Base-by-base conservation (phyloP, 2,797 vertebrate species). In the Macroramphosus scolopax region DNA sequence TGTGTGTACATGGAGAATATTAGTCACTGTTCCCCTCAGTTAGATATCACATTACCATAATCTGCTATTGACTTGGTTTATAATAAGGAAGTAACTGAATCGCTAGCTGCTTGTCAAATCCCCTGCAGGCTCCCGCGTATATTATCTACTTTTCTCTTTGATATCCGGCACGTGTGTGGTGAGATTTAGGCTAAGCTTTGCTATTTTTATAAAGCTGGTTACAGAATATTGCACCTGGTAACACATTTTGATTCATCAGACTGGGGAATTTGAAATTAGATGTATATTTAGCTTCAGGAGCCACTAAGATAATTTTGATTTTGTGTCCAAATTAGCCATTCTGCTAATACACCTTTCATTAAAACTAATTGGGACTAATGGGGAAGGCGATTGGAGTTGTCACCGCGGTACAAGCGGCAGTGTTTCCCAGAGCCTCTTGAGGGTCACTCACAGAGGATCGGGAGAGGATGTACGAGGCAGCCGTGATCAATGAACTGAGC, bases 21-120 rank as follows among this genome's bases (percentile, higher is more conserved):
- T 82, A 85, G 76, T 84, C 82, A 74, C 71, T 40, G 42, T 62
- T 78, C 64, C 61, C 54, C 64, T 61, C 65, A 75, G 76, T 81
- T 78, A 77, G 70, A 77, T 82, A 70, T 80, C 51, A 72, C 68
- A 88, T 89, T 84, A 86, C 36, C 84, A 87, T 88, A 87, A 88
- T 85, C 86, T 83, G 68, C 75, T 80, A 84, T 82, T 85, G 82
- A 85, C 80, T 78, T 70, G 82, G 64, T 83, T 82, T 81, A 78
- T 74, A 81, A 83, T 70, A 75, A 72, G 60, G 68, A 81, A 53
- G 43, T 73, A 73, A 75, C 47, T 54, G 76, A 83, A 80, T 73
- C 58, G 32, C 78, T 42, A 66, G 70, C 72, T 77, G 73, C 62
- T 32, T 77, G 81, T 82, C 70, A 77, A 80, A 82, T 72, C 78